Base-by-base conservation (phyloP, 2,113 vertebrate genomes). In the Marcusenius ussheri region DNA sequence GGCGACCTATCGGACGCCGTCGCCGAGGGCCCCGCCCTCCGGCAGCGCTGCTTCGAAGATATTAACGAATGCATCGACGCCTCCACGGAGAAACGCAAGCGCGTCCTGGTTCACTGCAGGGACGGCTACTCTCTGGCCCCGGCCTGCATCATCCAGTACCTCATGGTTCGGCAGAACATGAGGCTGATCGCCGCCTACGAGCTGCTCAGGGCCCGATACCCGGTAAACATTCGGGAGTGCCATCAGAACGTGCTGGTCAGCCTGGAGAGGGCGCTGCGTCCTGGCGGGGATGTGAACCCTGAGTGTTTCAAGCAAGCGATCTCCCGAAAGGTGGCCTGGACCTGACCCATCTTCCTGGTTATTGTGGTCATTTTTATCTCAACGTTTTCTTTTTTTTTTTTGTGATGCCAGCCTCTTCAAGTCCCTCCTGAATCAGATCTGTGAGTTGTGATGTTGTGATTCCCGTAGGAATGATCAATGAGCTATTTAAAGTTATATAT, bases 111-210 rank as follows among this genome's bases (percentile, higher is more conserved):
- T n/a, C 96, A 96, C 92, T 97, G 96, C 74, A 94, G 95, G 0
- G 96, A 96, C 80, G 96, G 95, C 5, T 97, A 95, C 89, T 97
- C 95, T 0, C 94, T 96, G 88, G 95, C 95, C 0, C 94, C 96
- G 0, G 95, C 94, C 0, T 96, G 96, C 1, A 92, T 96, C 91
- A 96, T 96, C 90, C 95, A 95, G 90, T 96, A 97, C 58, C 94
- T 97, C 90, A 96, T 97, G 96, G 94, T 96, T 88, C 96, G 95
- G 50, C 95, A 96, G 91, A 96, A 95, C 93, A 97, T 95, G 94
- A 93, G 95, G 92, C 94, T 97, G 85, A 94, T 97, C 24, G 93
- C 96, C 1, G 95, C 96, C n/a, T 97, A 96, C 0, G 96, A 96
- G 91, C 93, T 96, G 0, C 93, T 97, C 89, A 93, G 92, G 85